phyloP scores from a whole-genome alignment of 2,113 vertebrate genomes.

The Lepisosteus oculatus region DNA sequence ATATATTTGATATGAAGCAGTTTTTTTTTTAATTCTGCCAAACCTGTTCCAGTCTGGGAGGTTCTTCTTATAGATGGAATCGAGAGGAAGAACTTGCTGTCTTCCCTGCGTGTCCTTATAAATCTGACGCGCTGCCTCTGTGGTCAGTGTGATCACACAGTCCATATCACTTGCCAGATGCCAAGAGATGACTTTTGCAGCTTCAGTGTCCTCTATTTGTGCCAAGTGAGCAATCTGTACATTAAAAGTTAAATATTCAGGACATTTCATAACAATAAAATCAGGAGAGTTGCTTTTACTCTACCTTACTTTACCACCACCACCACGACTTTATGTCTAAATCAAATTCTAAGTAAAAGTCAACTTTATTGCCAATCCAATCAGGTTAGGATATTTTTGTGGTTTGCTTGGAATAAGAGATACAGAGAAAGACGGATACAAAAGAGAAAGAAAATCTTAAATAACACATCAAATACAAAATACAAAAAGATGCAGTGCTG shows the following conservation, averaged over 20 bases:
- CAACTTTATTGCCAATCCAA: too few relatives aligned
- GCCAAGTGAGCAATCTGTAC: slow-evolving; percentile 86
- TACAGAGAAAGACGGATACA: too few relatives aligned
- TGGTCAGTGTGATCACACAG: slow-evolving; percentile 83
- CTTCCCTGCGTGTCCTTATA: slow-evolving; percentile 70
- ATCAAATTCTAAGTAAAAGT: too few relatives aligned
- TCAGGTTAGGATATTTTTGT: too few relatives aligned
- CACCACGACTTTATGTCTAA: too few relatives aligned
- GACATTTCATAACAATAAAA: background rate
- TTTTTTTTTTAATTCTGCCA: background rate
- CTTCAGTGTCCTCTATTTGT: slow-evolving; percentile 72
- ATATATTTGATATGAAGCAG: too few relatives aligned
- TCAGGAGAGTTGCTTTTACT: too few relatives aligned
- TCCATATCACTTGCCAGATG: slow-evolving; percentile 87
- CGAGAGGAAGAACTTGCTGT: slow-evolving; percentile 86
- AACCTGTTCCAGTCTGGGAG: slow-evolving; percentile 76
- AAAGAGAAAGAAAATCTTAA: too few relatives aligned
- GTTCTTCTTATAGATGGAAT: slow-evolving; percentile 74
- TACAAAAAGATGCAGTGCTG: too few relatives aligned
- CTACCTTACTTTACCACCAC: too few relatives aligned
- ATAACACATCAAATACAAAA: too few relatives aligned
- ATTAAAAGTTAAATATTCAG: slow-evolving; percentile 3
- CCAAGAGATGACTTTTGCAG: slow-evolving; percentile 88
- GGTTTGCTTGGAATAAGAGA: too few relatives aligned
- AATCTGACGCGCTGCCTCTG: slow-evolving; percentile 70